phyloP scores from a whole-genome alignment of 2,888 invertebrate genomes.

The Pelosia muscerda region DNA sequence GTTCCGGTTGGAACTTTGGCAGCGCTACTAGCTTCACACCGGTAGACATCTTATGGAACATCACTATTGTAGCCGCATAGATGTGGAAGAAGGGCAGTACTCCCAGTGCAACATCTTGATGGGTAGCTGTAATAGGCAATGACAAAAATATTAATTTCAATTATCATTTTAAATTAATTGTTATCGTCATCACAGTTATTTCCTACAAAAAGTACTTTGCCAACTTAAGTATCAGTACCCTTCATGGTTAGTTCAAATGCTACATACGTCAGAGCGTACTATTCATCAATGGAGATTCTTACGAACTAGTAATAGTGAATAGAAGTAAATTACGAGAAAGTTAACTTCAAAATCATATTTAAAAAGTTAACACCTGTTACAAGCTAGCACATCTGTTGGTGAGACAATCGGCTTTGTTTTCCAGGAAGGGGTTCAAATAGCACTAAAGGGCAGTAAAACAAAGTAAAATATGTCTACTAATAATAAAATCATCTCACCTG shows the following conservation, averaged over 20 bases:
- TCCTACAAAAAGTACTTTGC: too few relatives aligned
- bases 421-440: too few relatives aligned
- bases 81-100: slow-evolving; percentile 94
- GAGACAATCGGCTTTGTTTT: too few relatives aligned
- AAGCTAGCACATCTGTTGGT: too few relatives aligned
- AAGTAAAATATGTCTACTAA: neutral
- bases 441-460: neutral
- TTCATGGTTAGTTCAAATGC: too few relatives aligned
- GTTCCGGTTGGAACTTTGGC: slow-evolving; percentile 90
- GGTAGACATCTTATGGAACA: slow-evolving; percentile 87
- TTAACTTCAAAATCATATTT: too few relatives aligned
- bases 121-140: slow-evolving; percentile 66
- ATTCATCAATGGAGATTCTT: too few relatives aligned
- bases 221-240: too few relatives aligned
- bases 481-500: slow-evolving; percentile 64
- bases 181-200: neutral
- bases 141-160: neutral
- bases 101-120: slow-evolving; percentile 88
- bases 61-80: slow-evolving; percentile 89
- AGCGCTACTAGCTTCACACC: slow-evolving; percentile 90
- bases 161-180: neutral
- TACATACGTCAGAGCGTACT: too few relatives aligned
- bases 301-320: too few relatives aligned
- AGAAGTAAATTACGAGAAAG: too few relatives aligned
- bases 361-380: too few relatives aligned